Evolutionary conservation across 2,113 vertebrate species (phyloP), one percentile per base, ranked within the genome.

Genomic region (Marmota flaviventris): DNA sequence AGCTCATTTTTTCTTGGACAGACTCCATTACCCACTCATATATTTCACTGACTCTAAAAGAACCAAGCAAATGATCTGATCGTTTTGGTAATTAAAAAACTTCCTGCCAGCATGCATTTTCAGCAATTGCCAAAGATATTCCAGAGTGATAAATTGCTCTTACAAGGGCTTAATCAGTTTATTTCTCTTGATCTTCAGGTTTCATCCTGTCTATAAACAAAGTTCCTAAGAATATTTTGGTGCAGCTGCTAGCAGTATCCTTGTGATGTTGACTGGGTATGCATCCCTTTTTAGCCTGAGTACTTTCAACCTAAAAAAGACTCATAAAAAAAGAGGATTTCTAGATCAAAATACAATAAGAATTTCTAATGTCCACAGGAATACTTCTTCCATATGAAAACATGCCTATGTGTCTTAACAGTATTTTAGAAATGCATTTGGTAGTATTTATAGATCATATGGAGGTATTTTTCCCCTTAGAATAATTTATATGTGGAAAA

Each of bases 61-160:
- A 97, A 94, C 65, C 69, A 93, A 89, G 85, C 88, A 93, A 97
- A 97, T 92, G 27, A 98, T 93, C 51, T 96, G 78, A 91, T 96
- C 77, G 77, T 93, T 95, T 94, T 70, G 69, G 91, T 95, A 95
- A 97, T 96, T 95, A 91, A 97, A 98, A 97, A 90, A 63, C 67
- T 91, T 92, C 56, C 89, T 83, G 79, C 82, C 89, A 97, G 79
- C 63, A 70, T 95, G 56, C 53, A 89, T 97, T 96, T 97, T 96
- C 73, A 96, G 89, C 86, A 97, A 95, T 53, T 78, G 77, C 73
- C 83, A 91, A 94, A 94, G 61, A 63, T 91, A 93, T 61, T 96
- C 37, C 42, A 94, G 61, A 89, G 42, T 87, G 81, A 94, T 78
- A 94, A 92, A 93, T 0, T 85, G 53, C n/a, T 95, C 58, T 82